Conservation (phyloP, 2,797 vertebrate species). For the Dendrocincla fuliginosa region DNA sequence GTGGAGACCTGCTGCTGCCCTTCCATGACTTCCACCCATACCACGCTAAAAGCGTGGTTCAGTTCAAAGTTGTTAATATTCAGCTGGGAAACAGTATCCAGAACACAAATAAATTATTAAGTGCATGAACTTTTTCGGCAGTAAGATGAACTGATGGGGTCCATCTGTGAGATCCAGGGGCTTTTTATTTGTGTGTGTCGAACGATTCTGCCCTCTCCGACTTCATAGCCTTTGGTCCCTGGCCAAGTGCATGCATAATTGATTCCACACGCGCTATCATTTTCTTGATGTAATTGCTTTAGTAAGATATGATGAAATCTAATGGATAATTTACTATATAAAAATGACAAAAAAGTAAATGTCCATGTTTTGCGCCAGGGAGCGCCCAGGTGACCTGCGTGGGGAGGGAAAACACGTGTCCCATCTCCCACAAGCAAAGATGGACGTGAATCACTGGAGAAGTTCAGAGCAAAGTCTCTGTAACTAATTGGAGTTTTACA, state of each 20-base stretch:
- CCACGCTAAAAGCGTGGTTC: conserved; percentile 90
- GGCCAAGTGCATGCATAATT: conserved; percentile 99
- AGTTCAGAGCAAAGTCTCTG: conserved; percentile 49
- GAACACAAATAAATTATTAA: conserved; percentile 99
- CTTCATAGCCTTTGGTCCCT: conserved; percentile 92
- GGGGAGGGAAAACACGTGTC: background rate
- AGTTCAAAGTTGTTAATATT: conserved; percentile 99
- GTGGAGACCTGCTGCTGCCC: conserved; percentile 83
- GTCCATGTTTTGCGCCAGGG: conserved; percentile 43
- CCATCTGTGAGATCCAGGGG: conserved; percentile 93
- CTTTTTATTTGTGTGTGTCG: conserved; percentile 84
- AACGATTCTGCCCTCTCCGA: conserved; percentile 88
- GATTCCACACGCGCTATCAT: conserved; percentile 94
- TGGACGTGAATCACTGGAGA: conserved; percentile 13
- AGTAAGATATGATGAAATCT: conserved; percentile 99
- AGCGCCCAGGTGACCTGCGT: background rate
- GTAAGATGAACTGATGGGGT: conserved; percentile 99
- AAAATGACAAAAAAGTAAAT: conserved; percentile 87
- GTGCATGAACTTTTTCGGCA: conserved; percentile 99
- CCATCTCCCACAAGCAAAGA: background rate
- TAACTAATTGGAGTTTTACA: conserved; percentile 40
- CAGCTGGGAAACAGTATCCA: conserved; percentile 99
- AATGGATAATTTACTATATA: conserved; percentile 93
- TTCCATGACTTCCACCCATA: conserved; percentile 71
- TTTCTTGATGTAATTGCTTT: conserved; percentile 99